Conservation (phyloP, 2,797 vertebrate species). For the Oophaga sylvatica region DNA sequence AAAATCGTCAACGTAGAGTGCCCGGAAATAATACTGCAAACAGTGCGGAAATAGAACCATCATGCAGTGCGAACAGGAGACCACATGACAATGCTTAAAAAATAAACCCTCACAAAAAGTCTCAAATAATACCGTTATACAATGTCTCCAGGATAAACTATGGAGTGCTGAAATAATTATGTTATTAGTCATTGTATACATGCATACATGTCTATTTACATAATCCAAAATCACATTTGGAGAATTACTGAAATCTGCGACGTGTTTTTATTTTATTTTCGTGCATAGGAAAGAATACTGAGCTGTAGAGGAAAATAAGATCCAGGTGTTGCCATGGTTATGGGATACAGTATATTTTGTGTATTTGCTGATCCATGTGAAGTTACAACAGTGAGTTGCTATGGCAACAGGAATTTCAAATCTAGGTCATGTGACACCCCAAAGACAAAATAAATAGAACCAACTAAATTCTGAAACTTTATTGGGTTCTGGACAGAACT, state of each 20-base stretch:
- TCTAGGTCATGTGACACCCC: background rate
- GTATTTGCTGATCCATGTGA: constrained; percentile 30
- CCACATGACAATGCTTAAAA: no score
- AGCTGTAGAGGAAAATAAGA: background rate
- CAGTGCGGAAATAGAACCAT: no score
- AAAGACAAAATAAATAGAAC: background rate
- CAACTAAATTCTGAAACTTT: background rate
- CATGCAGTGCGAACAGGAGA: no score
- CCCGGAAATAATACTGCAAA: no score
- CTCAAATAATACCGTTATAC: no score
- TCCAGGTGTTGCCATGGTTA: constrained; percentile 25
- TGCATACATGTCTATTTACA: no score
- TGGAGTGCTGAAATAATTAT: no score
- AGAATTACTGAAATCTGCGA: background rate
- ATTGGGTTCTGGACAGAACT: background rate
- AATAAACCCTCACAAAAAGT: no score
- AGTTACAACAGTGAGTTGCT: constrained; percentile 16
- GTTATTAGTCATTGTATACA: no score
- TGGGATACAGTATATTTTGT: background rate
- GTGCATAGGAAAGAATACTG: background rate
- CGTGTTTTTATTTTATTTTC: background rate
- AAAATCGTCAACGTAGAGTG: no score
- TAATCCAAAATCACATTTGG: no score
- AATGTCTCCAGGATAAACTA: no score
- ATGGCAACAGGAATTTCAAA: constrained; percentile 30